A percentile compares a stretch with the other conserved stretches of the same genome.
Evolutionary conservation across 2,113 vertebrate species (phyloP).

Genomic region (Ifrita kowaldi): DNA sequence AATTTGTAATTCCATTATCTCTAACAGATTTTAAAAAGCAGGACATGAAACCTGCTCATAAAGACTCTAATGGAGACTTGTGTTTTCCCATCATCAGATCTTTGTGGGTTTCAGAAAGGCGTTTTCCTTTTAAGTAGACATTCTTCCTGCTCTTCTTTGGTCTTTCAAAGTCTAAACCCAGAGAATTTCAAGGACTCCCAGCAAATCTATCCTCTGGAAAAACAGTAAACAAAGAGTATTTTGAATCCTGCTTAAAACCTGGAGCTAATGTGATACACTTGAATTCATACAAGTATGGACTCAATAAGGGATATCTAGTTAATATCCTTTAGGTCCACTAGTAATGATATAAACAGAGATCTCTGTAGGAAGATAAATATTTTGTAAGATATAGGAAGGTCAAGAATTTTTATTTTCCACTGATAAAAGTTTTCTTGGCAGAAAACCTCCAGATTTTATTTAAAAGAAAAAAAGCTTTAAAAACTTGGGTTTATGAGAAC

Average conservation of each 20-base stretch:
- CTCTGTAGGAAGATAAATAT: conserved; percentile 44
- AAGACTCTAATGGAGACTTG: neutral
- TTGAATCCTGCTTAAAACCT: conserved; percentile 4
- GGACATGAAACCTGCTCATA: neutral
- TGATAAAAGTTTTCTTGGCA: conserved; percentile 56
- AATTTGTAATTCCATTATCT: conserved; percentile 2
- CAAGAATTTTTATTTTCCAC: conserved; percentile 64
- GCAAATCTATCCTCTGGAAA: neutral
- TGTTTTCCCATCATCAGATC: neutral
- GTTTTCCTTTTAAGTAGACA: neutral
- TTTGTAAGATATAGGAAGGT: conserved; percentile 50
- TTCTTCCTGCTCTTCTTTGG: neutral
- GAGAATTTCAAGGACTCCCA: neutral
- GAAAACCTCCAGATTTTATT: conserved; percentile 57
- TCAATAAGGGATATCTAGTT: conserved; percentile 2
- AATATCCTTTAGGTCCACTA: conserved; percentile 2
- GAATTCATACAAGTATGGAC: neutral
- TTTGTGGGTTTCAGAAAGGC: neutral
- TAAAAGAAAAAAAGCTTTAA: conserved; percentile 30
- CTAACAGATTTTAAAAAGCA: neutral
- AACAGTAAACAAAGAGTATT: neutral
- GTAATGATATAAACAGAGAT: conserved; percentile 42
- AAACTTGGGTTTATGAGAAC: conserved; percentile 63
- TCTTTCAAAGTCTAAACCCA: neutral
- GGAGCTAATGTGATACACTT: neutral